These are phyloP conservation scores for Parascotia fuliginaria DNA, from an alignment of 2,888 invertebrate species.

Conservation along the genomic window DNA sequence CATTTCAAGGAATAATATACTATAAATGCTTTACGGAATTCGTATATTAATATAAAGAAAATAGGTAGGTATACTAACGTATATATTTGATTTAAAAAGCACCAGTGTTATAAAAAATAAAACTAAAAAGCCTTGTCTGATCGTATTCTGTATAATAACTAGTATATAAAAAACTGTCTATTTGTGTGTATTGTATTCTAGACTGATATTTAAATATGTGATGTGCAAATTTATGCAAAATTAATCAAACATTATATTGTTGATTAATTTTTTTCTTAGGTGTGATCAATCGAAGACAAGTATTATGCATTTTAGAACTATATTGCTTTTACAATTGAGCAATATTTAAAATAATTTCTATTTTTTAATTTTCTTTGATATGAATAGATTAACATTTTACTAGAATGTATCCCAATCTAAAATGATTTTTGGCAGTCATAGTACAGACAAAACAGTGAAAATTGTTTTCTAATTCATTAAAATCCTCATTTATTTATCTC, in stretches of 20 bases:
- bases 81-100: slow-evolving; percentile 61
- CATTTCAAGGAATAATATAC: slow-evolving; percentile 39
- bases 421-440: slow-evolving; percentile 6
- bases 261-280: too few species aligned
- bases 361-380: not conserved
- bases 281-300: too few species aligned
- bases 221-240: too few species aligned
- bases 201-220: too few species aligned
- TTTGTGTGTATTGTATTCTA: not conserved
- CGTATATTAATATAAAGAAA: slow-evolving; percentile 43
- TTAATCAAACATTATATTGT: too few species aligned
- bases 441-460: slow-evolving; percentile 30
- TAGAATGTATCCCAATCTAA: slow-evolving; percentile 6
- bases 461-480: slow-evolving; percentile 23
- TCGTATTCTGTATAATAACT: not conserved
- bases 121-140: slow-evolving; percentile 20
- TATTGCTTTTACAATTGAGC: not conserved
- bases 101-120: slow-evolving; percentile 58
- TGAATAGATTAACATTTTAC: slow-evolving; percentile 1
- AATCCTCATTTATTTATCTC: slow-evolving; percentile 42
- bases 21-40: slow-evolving; percentile 78
- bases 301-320: too few species aligned
- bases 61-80: slow-evolving; percentile 31
- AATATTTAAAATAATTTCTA: not conserved
- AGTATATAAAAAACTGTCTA: not conserved